phyloP scores from a whole-genome alignment of 2,888 invertebrate species.

The Rhabditoides inermis region DNA sequence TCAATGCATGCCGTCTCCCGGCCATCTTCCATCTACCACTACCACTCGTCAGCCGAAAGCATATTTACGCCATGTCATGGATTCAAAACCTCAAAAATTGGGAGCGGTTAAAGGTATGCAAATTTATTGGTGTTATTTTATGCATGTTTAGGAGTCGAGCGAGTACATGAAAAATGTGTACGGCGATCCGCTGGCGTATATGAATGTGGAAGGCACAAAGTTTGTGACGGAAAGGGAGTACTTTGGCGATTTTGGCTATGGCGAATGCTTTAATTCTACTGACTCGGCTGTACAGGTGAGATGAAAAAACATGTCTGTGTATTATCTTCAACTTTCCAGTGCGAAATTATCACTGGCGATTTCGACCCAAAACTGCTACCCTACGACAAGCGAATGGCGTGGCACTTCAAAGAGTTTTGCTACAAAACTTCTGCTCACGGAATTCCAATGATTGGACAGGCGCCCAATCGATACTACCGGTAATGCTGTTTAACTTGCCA shows the following conservation, averaged over 20 bases:
- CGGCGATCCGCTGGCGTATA: slow-evolving; percentile 39
- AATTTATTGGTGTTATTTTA: no score
- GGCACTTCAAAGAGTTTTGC: slow-evolving; percentile 48
- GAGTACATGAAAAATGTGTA: slow-evolving; percentile 45
- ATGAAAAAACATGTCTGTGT: not conserved
- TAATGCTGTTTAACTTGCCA: slow-evolving; percentile 5
- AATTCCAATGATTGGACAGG: slow-evolving; percentile 49
- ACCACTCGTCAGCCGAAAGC: not conserved
- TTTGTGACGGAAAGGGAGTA: slow-evolving; percentile 47
- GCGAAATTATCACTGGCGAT: slow-evolving; percentile 42
- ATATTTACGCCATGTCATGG: slow-evolving; percentile 30
- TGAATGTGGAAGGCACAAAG: slow-evolving; percentile 32
- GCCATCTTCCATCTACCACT: no score
- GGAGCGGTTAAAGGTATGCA: slow-evolving; percentile 35
- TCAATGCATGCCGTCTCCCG: no score
- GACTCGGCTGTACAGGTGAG: slow-evolving; percentile 35
- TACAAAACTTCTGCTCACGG: slow-evolving; percentile 49
- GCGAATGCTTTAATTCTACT: slow-evolving; percentile 39
- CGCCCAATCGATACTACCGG: slow-evolving; percentile 42
- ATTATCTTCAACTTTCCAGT: slow-evolving; percentile 20
- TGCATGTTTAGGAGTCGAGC: slow-evolving; percentile 29
- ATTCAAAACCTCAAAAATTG: slow-evolving; percentile 42
- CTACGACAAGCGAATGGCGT: slow-evolving; percentile 36
- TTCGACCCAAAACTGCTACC: slow-evolving; percentile 44
- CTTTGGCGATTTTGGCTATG: slow-evolving; percentile 42